Base-by-base conservation (phyloP, 2,888 invertebrate genomes). In the Pseudococcus viburni region DNA sequence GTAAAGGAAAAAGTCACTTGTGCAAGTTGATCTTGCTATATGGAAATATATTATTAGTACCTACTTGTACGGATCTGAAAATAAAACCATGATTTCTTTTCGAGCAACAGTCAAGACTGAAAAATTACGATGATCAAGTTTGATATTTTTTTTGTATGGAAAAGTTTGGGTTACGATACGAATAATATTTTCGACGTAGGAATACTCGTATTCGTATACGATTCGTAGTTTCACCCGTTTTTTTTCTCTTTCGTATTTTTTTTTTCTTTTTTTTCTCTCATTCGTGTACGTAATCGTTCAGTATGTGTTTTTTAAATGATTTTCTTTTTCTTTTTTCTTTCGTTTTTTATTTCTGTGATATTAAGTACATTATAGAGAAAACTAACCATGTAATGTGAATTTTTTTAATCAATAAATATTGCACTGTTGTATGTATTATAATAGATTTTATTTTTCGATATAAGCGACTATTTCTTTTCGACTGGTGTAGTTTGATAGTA, bases 291-390 rank as follows among this genome's bases (percentile, higher is more conserved):
- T 87, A 87, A 83, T 88, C 83, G 86, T 86, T 73, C 73, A 46
- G n/a, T 51, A 86, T 46, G 86, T 86, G 80, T 88, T 77, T 80
- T 73, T 87, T 42, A 19, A 46, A 77, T 77, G 77, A 77, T 39
- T 77, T 77, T n/a, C n/a, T 77, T 86, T 86, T 59, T 59, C 64
- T 26, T 42, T 85, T 59, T 85, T 42, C 42, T 88, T 77, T 80
- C 55, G n/a, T 88, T 88, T 88, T 88, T 88, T 88, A 88, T 88
- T 86, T 80, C 88, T 88, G 88, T 88, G 88, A 88, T 88, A 88
- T 88, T 83, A 80, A 80, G 59, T 88, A 88, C 88, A 83, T 80
- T 88, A 88, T 59, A 77, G 83, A 51, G 83, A 88, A 86, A 88
- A 88, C 88, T 88, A 88, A 88, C 88, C 88, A 88, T 88, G 83